Conservation (phyloP, 2,797 vertebrate genomes). For the Phoebastria nigripes region DNA sequence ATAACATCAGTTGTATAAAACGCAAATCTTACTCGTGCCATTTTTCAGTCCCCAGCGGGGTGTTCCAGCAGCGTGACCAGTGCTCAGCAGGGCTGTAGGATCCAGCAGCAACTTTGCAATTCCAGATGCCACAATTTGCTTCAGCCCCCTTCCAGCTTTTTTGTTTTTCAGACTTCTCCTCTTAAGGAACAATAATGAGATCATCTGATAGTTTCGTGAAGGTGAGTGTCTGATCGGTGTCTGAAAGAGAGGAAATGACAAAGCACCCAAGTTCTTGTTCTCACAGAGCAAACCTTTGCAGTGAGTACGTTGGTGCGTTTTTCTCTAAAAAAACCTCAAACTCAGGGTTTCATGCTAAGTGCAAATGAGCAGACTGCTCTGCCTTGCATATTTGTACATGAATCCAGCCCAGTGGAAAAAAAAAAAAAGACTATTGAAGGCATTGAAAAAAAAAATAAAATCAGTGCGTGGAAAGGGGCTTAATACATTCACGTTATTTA, state of each 20-base stretch:
- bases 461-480: neutral
- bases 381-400: neutral
- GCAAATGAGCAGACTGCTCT: neutral
- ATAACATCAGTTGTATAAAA: neutral
- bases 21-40: neutral
- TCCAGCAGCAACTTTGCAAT: neutral
- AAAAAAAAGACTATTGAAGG: neutral
- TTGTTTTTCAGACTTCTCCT: neutral
- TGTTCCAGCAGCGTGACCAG: neutral
- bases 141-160: neutral
- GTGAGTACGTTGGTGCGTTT: neutral
- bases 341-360: neutral
- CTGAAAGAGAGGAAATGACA: slow-evolving; percentile 5
- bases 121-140: neutral
- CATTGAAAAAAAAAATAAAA: neutral
- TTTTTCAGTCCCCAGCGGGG: neutral
- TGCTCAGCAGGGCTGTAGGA: neutral
- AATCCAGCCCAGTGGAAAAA: neutral
- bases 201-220: neutral
- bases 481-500: slow-evolving; percentile 31
- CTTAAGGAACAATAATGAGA: neutral
- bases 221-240: neutral
- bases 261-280: neutral
- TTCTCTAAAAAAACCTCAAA: neutral
- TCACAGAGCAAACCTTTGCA: neutral